Evolutionary conservation across 1,140 invertebrate genomes (phyloP).

Genomic region (Sweltsa coloradensis): DNA sequence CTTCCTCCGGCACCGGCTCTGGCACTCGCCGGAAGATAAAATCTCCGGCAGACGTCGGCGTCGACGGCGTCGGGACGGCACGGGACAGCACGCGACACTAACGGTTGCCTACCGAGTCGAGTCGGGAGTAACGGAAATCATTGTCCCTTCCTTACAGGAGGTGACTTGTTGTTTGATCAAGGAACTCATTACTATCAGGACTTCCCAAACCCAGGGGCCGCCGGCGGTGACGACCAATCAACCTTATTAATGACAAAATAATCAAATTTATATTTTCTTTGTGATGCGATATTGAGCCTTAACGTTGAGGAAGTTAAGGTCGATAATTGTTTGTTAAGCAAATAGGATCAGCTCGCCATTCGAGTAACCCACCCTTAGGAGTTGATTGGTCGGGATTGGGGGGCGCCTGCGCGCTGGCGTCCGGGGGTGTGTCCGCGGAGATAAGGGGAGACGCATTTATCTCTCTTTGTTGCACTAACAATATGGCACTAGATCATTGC

Average conservation of each 20-base stretch:
- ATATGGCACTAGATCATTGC: too few relatives aligned
- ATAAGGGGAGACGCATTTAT: too few relatives aligned
- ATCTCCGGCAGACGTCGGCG: neutral
- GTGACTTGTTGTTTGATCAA: neutral
- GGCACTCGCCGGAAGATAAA: too few relatives aligned
- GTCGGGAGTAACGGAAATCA: conserved; percentile 9
- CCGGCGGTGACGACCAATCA: conserved; percentile 8
- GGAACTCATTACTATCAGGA: conserved; percentile 8
- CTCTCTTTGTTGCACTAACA: too few relatives aligned
- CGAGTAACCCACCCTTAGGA: conserved; percentile 6
- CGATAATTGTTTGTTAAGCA: conserved; percentile 8
- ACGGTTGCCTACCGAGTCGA: neutral
- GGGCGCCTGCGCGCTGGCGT: neutral
- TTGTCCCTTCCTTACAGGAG: neutral
- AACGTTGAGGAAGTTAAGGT: conserved; percentile 2
- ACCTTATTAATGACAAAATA: conserved; percentile 11
- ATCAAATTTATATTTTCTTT: conserved; percentile 11
- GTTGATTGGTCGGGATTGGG: conserved; percentile 1
- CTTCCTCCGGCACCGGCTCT: too few relatives aligned
- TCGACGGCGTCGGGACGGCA: neutral
- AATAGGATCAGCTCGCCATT: conserved; percentile 9
- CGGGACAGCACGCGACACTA: neutral
- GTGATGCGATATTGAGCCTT: conserved; percentile 7
- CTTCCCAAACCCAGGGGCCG: too few relatives aligned
- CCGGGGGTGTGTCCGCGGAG: neutral